Conservation (phyloP, 2,888 invertebrate genomes). For the Philereme vetulata region DNA sequence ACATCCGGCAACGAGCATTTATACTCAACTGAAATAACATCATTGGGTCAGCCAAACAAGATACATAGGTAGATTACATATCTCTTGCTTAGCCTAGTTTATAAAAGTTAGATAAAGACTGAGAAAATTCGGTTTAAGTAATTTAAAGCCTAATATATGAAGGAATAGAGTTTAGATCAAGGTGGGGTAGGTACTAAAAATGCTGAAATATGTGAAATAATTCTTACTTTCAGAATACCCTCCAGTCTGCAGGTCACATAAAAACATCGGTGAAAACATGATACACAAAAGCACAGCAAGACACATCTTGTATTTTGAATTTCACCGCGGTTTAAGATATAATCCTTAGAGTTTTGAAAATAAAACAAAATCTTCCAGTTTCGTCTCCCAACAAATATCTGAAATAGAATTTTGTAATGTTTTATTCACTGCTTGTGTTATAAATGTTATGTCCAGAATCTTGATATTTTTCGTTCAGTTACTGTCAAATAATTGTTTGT, state of each 20-base stretch:
- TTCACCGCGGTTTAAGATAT: background rate
- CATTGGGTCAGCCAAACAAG: background rate
- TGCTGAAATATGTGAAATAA: background rate
- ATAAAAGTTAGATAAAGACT: no score
- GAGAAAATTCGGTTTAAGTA: no score
- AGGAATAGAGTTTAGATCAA: background rate
- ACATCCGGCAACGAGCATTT: slow-evolving; percentile 79
- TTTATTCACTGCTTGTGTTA: no score
- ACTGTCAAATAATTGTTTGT: no score
- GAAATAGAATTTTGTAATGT: no score
- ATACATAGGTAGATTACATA: background rate
- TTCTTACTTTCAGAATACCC: slow-evolving; percentile 50
- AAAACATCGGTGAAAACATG: slow-evolving; percentile 40
- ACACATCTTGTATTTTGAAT: slow-evolving; percentile 4
- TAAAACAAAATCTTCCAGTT: no score
- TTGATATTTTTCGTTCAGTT: no score
- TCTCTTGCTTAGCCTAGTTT: no score
- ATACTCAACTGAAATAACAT: slow-evolving; percentile 66
- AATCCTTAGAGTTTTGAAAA: no score
- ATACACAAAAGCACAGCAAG: slow-evolving; percentile 19
- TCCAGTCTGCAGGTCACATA: slow-evolving; percentile 44
- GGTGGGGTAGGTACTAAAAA: background rate
- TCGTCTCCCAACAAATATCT: no score
- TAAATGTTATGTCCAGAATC: no score
- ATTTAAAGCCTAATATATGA: no score